Percentiles rank a stretch among this genome's conserved stretches.
Evolutionary conservation across 2,888 invertebrate species (phyloP).

Genomic region (Philereme vetulata): DNA sequence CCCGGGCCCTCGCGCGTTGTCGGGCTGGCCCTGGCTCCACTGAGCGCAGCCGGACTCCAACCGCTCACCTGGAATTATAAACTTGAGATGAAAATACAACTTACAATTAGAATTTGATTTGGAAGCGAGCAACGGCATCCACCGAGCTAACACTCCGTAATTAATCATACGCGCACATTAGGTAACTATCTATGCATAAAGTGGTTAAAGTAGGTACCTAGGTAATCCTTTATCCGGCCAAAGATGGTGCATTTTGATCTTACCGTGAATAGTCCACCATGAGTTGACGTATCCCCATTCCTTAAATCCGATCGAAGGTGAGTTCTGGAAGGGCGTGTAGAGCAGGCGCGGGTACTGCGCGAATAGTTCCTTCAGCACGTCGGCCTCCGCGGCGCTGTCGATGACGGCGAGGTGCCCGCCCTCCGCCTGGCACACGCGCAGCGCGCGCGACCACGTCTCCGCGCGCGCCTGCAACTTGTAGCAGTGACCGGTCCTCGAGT

Average conservation of each 20-base stretch:
- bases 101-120: neutral
- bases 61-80: neutral
- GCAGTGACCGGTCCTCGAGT: conserved; percentile 9
- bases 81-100: neutral
- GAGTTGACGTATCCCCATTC: conserved; percentile 1
- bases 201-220: too few species aligned
- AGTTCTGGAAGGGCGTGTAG: conserved; percentile 1
- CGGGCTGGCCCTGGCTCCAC: neutral
- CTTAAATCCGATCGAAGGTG: neutral
- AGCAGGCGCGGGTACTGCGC: neutral
- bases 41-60: conserved; percentile 1
- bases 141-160: too few species aligned
- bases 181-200: too few species aligned
- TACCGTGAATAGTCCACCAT: conserved; percentile 16
- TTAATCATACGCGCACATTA: too few species aligned
- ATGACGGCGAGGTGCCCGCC: conserved; percentile 13
- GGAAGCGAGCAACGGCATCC: too few species aligned
- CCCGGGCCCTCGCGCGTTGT: neutral
- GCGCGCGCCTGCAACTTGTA: conserved; percentile 14
- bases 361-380: conserved; percentile 6
- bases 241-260: neutral
- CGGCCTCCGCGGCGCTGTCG: conserved; percentile 5
- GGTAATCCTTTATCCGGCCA: neutral
- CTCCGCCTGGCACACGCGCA: conserved; percentile 11
- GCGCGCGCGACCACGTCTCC: conserved; percentile 2